Evolutionary conservation across 2,113 vertebrate genomes (phyloP).

Genomic region (Cheirogaleus medius): DNA sequence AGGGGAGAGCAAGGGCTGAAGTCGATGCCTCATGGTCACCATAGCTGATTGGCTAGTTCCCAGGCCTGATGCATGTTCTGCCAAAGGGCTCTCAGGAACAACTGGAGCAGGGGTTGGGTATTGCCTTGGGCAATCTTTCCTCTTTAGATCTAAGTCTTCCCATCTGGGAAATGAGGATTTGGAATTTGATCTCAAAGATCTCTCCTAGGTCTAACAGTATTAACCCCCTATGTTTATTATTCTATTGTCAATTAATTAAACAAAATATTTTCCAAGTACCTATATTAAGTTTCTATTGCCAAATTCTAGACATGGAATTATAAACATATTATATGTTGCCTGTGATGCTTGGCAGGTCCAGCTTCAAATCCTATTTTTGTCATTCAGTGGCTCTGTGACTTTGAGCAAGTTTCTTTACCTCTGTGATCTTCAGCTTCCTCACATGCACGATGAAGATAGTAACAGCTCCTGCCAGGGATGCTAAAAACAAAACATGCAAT

Average conservation of each 20-base stretch:
- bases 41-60: not conserved
- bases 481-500: not conserved
- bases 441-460: not conserved
- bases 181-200: not conserved
- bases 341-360: not conserved
- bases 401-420: not conserved
- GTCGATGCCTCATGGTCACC: no score
- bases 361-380: not conserved
- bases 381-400: not conserved
- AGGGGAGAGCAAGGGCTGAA: not conserved
- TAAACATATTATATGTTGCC: not conserved
- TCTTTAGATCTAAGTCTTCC: not conserved
- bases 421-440: not conserved
- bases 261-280: not conserved
- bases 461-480: not conserved
- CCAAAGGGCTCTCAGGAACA: not conserved
- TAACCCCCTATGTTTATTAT: not conserved
- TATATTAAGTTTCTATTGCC: not conserved
- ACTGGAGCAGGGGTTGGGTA: not conserved
- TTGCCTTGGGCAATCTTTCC: not conserved
- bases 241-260: not conserved
- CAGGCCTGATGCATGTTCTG: fast-evolving
- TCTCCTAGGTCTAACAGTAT: not conserved
- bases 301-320: not conserved
- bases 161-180: not conserved